Base-by-base conservation (phyloP, 1,140 invertebrate genomes). In the Orius laevigatus region DNA sequence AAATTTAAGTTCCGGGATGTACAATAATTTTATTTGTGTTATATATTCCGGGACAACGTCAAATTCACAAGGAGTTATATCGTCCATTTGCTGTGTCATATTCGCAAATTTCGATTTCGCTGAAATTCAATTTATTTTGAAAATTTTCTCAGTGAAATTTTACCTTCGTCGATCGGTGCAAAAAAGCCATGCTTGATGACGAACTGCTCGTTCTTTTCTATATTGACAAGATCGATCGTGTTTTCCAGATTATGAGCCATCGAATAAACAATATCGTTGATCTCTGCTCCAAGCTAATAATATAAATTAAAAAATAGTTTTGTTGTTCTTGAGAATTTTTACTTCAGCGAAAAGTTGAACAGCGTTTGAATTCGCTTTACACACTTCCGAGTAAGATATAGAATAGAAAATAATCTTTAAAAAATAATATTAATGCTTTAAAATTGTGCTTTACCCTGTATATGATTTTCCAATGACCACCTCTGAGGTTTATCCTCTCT, bases 1-100 rank as follows among this genome's bases (percentile, higher is more conserved):
- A 65, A 83, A 86, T 0, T 84, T 83, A 51, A 89, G 70, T 66
- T 88, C 76, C 5, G 84, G 84, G 54, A 88, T 69, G 63, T 85
- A 89, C 45, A 81, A 63, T 59, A 88, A 75, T 33, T 50, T 40
- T 19, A 50, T 50, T 55, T 76, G 69, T 10, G 73, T 65, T n/a
- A 87, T 67, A 53, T 69, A 72, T 10, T 62, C 36, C 2, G 78
- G 77, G 14, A 87, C 65, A 43, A 73, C 67, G 32, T 74, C 60
- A 47, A 86, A 63, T 59, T 86, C 81, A 53, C 31, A 19, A 11
- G 39, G 39, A 31, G 36, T 19, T 20, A 55, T 20, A 34, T 48
- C 34, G 16, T 46, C 41, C 12, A 52, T 40, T 2, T 19, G 15
- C 2, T 32, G 12, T 25, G 20, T 47, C 12, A 52, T n/a, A 9